phyloP scores from a whole-genome alignment of 2,797 vertebrate genomes.

The Crenichthys baileyi region DNA sequence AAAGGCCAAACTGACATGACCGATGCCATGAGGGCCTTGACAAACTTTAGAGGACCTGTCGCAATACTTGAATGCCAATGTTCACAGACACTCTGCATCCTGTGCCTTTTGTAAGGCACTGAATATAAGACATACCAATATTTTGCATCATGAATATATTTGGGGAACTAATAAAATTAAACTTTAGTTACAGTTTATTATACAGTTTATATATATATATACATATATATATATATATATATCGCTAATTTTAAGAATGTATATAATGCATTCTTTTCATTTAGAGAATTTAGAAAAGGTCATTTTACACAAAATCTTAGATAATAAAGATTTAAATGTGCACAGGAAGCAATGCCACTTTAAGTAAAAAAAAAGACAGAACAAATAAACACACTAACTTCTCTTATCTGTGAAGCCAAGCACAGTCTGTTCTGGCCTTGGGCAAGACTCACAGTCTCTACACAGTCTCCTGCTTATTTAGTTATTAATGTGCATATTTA shows the following conservation, averaged over 20 bases:
- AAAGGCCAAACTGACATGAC: too few relatives aligned
- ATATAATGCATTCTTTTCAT: not conserved
- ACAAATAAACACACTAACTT: constrained; percentile 50
- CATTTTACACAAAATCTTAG: not conserved
- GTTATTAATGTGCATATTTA: constrained; percentile 73
- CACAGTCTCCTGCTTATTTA: constrained; percentile 72
- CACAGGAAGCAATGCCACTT: constrained; percentile 29
- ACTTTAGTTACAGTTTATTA: not conserved
- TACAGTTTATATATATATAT: too few relatives aligned
- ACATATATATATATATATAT: too few relatives aligned
- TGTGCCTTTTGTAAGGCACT: not conserved
- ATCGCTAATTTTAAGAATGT: not conserved
- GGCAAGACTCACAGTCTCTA: constrained; percentile 68
- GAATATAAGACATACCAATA: not conserved
- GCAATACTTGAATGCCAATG: not conserved
- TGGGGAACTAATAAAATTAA: not conserved
- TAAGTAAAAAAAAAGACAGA: constrained; percentile 33
- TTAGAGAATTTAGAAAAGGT: not conserved
- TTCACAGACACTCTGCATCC: not conserved
- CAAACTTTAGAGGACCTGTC: too few relatives aligned
- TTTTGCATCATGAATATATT: not conserved
- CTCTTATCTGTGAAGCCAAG: constrained; percentile 40
- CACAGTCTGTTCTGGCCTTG: constrained; percentile 66
- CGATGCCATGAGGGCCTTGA: too few relatives aligned
- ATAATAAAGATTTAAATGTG: not conserved